Evolutionary conservation across 2,113 vertebrate species (phyloP).

Genomic region (Procapra przewalskii): DNA sequence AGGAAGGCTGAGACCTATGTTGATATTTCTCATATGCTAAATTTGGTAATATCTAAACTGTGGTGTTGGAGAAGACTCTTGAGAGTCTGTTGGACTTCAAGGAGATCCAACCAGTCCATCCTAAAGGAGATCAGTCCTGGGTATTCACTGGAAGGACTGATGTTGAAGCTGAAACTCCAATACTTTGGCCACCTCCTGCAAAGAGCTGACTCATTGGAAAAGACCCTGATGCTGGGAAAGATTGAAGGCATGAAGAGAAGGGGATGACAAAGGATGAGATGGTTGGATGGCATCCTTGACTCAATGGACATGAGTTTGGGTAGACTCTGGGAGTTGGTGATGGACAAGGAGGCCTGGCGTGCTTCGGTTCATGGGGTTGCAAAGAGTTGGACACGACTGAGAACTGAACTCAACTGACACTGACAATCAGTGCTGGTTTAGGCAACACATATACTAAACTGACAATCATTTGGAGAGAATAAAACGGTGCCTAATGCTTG

Average conservation of each 20-base stretch:
- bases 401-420: not conserved
- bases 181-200: fast-evolving
- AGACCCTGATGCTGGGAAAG: not conserved
- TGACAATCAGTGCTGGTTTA: not conserved
- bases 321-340: not conserved
- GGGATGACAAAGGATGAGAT: fast-evolving
- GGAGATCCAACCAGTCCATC: not conserved
- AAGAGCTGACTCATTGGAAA: not conserved
- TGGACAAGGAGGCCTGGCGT: not conserved
- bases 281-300: not conserved
- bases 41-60: not conserved
- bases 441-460: not conserved
- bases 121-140: not conserved
- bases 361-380: fast-evolving
- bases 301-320: not conserved
- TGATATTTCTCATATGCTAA: not conserved
- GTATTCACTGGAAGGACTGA: not conserved
- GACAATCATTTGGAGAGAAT: not conserved
- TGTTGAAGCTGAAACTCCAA: not conserved
- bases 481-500: not conserved
- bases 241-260: fast-evolving
- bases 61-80: not conserved
- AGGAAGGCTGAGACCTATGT: not conserved
- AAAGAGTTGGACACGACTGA: fast-evolving
- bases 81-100: not conserved